Evolutionary conservation across 2,888 invertebrate species (phyloP), one percentile per base, ranked within the genome.

Genomic region (Stenchaetothrips biformis): DNA sequence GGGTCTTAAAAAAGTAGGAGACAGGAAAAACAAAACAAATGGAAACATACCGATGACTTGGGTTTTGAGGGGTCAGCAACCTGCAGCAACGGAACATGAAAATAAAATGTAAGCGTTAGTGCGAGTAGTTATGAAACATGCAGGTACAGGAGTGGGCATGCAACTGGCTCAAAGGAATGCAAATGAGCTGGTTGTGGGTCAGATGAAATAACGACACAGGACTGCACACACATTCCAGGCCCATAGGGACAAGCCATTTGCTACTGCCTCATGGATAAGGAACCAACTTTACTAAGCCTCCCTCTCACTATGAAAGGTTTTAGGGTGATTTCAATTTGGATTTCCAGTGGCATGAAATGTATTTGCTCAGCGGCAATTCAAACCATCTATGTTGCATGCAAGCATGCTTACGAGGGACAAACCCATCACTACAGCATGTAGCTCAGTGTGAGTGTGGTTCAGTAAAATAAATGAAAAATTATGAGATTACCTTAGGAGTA

Each of bases 401-500:
- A 11, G 67, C 67, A 21, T 74, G 9, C 25, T 8, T 25, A 74
- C 11, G 25, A 74, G 25, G 37, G 4, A n/a, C 25, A 80, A 80
- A 74, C 53, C 67, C 59, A 80, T 48, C 1, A 13, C 9, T 18
- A 53, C 53, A 53, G 13, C 18, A 53, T 0, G 13, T 79, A 25
- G 8, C 8, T 79, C 18, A 18, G 25, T 21, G 77, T 21, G 48
- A 18, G 25, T 21, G 77, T 21, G 48, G 62, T 27, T n/a, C n/a
- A 37, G 47, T 16, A 25, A 67, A 79, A 47, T 25, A 78, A 13
- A 27, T 47, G 16, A 78, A 80, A 81, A 62, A 48, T 74, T 25
- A 80, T 27, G 62, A 81, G 79, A 80, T 87, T 89, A 96, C 96
- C 94, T 96, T 96, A 85, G 95, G 95, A 84, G 96, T 94, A 87